Conservation (phyloP, 2,888 invertebrate genomes). For the Hirtodrosophila histrioides region DNA sequence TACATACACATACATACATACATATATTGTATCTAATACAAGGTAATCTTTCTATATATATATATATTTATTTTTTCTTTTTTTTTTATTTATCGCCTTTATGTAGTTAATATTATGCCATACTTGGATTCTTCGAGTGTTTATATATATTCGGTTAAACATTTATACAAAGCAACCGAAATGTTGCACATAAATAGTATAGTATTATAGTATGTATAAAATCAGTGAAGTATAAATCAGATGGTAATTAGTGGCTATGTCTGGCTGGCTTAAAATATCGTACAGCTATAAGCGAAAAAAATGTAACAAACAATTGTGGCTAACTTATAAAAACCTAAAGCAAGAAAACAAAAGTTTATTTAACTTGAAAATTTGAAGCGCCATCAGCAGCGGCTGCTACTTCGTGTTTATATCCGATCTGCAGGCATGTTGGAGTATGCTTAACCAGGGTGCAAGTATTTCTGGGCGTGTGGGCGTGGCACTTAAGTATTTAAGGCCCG, state of each 20-base stretch:
- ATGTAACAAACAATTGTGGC: slow-evolving; percentile 65
- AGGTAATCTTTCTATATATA: slow-evolving; percentile 44
- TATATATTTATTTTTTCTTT: slow-evolving; percentile 18
- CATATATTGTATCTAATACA: slow-evolving; percentile 53
- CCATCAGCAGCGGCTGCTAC: slow-evolving; percentile 8
- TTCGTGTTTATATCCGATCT: slow-evolving; percentile 2
- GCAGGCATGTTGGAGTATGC: too few species aligned
- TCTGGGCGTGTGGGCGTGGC: not conserved
- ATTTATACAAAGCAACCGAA: slow-evolving; percentile 52
- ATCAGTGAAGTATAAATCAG: slow-evolving; percentile 18
- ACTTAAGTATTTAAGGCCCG: slow-evolving; percentile 14
- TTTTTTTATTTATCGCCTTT: slow-evolving; percentile 7
- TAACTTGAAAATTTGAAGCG: slow-evolving; percentile 43
- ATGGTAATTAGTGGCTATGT: slow-evolving; percentile 39
- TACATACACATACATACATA: slow-evolving; percentile 32
- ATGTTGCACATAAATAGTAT: slow-evolving; percentile 18
- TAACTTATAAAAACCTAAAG: slow-evolving; percentile 47
- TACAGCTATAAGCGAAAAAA: slow-evolving; percentile 46
- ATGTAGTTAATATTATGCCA: slow-evolving; percentile 17
- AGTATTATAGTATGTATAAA: slow-evolving; percentile 22
- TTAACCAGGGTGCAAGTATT: not conserved
- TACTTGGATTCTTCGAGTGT: slow-evolving; percentile 8
- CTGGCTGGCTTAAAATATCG: slow-evolving; percentile 57
- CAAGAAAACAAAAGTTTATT: slow-evolving; percentile 19
- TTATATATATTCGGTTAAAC: slow-evolving; percentile 9